Conservation (phyloP, 2,113 vertebrate species). For the Toxotes chatareus region DNA sequence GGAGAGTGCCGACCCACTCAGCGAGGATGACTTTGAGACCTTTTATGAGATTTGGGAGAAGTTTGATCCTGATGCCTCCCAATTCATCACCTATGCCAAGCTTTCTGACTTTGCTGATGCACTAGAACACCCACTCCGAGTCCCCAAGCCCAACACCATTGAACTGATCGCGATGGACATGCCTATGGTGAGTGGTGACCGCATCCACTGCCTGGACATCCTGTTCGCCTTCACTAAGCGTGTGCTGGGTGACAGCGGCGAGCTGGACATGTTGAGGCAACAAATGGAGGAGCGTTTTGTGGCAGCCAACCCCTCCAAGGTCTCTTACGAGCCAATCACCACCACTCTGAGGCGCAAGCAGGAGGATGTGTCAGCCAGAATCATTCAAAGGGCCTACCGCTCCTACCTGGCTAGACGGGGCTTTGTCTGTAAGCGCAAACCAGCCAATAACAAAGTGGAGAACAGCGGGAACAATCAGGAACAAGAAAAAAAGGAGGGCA, state of each 20-base stretch:
- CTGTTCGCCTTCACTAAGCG: conserved; percentile 99
- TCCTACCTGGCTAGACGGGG: conserved; percentile 88
- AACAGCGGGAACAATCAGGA: conserved; percentile 93
- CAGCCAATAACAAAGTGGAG: conserved; percentile 88
- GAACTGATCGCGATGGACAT: conserved; percentile 99
- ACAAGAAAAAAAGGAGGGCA: conserved; percentile 94
- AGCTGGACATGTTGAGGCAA: conserved; percentile 96
- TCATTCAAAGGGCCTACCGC: conserved; percentile 96
- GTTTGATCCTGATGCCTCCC: conserved; percentile 96
- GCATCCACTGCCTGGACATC: conserved; percentile 99
- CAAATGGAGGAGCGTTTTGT: conserved; percentile 99
- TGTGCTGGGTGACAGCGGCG: conserved; percentile 96
- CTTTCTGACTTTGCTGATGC: conserved; percentile 97
- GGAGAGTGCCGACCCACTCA: conserved; percentile 97
- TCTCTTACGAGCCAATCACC: conserved; percentile 99
- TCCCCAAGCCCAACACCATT: conserved; percentile 98
- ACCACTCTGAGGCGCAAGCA: conserved; percentile 97
- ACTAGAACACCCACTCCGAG: conserved; percentile 93
- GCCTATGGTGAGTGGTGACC: conserved; percentile 98
- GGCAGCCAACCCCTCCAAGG: conserved; percentile 99
- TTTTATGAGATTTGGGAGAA: conserved; percentile 99
- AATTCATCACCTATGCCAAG: conserved; percentile 98
- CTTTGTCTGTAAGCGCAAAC: conserved; percentile 88
- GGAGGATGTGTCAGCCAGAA: conserved; percentile 93
- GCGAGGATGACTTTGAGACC: conserved; percentile 98